Evolutionary conservation across 2,797 vertebrate species (phyloP).

Genomic region (Amazonetta brasiliensis): DNA sequence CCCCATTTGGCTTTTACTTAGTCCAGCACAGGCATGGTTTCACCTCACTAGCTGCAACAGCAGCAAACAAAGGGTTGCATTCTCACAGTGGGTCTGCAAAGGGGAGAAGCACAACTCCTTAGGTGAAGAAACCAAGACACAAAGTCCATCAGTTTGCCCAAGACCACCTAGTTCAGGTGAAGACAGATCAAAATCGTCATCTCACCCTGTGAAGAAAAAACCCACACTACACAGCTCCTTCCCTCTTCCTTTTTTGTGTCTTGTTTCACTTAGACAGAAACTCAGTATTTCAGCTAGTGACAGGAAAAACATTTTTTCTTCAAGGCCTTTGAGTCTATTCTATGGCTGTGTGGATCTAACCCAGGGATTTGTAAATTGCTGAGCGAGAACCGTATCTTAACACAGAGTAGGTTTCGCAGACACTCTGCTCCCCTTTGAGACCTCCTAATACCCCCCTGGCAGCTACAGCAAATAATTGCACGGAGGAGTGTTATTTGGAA

Average conservation of each 20-base stretch:
- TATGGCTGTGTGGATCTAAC: not conserved
- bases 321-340: not conserved
- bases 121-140: not conserved
- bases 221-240: not conserved
- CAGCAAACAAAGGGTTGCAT: not conserved
- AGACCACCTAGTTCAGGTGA: not conserved
- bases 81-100: not conserved
- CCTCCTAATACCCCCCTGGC: not conserved
- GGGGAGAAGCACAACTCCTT: not conserved
- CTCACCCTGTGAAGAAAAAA: not conserved
- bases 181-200: not conserved
- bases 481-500: not conserved
- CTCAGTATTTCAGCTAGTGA: not conserved
- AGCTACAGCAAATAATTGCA: slow-evolving; percentile 33
- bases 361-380: not conserved
- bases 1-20: not conserved
- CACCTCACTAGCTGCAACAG: not conserved
- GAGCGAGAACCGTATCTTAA: not conserved
- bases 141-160: not conserved
- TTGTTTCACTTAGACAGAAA: slow-evolving; percentile 1
- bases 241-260: not conserved
- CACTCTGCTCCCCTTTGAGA: not conserved
- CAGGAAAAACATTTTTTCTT: not conserved
- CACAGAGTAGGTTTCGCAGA: slow-evolving; percentile 1
- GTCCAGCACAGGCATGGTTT: not conserved